Evolutionary conservation across 2,888 invertebrate species (phyloP), one percentile per base, ranked within the genome.

Genomic region (Pristionchus mayeri): DNA sequence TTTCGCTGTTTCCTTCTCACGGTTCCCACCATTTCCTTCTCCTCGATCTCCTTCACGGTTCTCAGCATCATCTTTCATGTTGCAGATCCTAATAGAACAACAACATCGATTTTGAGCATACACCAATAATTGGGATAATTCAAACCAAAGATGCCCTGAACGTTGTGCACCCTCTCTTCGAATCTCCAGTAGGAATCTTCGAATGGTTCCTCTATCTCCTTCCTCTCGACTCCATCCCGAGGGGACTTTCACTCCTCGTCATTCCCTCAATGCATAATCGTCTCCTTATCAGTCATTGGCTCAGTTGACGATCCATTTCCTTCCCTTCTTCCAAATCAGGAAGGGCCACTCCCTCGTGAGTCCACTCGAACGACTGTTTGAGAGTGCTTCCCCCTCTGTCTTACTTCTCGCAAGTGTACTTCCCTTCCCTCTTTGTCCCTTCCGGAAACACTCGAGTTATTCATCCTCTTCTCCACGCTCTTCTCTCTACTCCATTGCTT

Each of bases 311-410:
- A n/a, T 13, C 44, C 44, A 6, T 44, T 44, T 13, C 54, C 54
- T 18, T n/a, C 54, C n/a, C 54, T 16, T 18, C n/a, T 21, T 67
- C 67, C 37, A 37, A 67, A 67, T 67, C 67, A 67, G 67, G 67
- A 67, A 37, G 67, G 37, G 67, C 40, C 67, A n/a, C 67, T 37
- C 67, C 67, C 40, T 37, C 67, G 18, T 63, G 16, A 67, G 67
- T 67, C 67, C 67, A 67, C 67, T 67, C n/a, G 37, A 67, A 37
- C 21, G 27, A 30, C 34, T 63, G 63, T 63, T 63, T 63, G 67
- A 16, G 30, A 6, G 37, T 24, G 3, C 60, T 67, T 67, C 67
- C 37, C 67, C n/a, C n/a, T n/a, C 67, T 67, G 37, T 34, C 67
- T 67, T 67, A 67, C 21, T 67, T 37, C 16, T n/a, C n/a, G n/a